Percentiles rank a stretch among this genome's conserved stretches.
Conservation (phyloP, 2,888 invertebrate genomes). For the Heliconius ismenius region DNA sequence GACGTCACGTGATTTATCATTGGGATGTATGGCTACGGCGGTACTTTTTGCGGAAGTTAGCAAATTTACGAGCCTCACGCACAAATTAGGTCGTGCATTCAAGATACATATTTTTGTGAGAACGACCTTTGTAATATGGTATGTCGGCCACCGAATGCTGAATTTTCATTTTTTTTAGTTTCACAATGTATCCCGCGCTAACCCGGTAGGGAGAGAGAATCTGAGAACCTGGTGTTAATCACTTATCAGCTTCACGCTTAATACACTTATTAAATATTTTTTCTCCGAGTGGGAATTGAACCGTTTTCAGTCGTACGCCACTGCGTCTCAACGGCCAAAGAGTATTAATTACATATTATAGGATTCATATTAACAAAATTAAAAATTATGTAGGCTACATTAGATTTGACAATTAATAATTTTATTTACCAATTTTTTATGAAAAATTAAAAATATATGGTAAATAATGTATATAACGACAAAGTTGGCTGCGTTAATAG, state of each 20-base stretch:
- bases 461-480: no score
- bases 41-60: slow-evolving; percentile 71
- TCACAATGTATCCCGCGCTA: not conserved
- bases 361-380: no score
- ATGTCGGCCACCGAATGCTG: slow-evolving; percentile 14
- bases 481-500: no score
- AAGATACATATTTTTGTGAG: slow-evolving; percentile 50
- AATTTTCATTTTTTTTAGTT: no score
- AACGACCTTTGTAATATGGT: not conserved
- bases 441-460: no score
- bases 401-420: no score
- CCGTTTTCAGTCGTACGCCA: not conserved
- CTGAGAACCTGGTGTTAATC: not conserved
- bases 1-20: slow-evolving; percentile 75
- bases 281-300: not conserved
- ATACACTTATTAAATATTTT: not conserved
- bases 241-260: no score
- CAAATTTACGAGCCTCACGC: slow-evolving; percentile 67
- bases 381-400: no score
- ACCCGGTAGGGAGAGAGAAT: not conserved
- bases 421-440: no score
- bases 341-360: no score
- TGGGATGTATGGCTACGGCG: slow-evolving; percentile 70
- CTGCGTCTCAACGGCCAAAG: no score
- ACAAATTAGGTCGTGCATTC: slow-evolving; percentile 64